These are phyloP conservation scores for Agrypnia vestita DNA, from an alignment of 1,140 invertebrate species.

Conservation along the genomic window DNA sequence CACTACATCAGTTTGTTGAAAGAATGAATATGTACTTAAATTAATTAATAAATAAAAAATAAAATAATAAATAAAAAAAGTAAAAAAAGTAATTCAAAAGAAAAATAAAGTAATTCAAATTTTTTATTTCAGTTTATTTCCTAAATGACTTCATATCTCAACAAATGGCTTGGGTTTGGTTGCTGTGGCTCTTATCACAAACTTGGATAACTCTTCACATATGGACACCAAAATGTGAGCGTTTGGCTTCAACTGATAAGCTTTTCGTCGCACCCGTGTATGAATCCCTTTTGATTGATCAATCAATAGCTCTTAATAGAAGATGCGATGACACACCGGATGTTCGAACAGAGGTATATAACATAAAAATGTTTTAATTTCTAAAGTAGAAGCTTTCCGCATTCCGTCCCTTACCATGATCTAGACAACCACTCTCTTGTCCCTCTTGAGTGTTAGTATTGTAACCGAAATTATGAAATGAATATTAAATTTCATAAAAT, in stretches of 20 bases:
- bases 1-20: too few relatives aligned
- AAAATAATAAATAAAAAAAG: too few relatives aligned
- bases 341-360: conserved; percentile 88
- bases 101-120: too few relatives aligned
- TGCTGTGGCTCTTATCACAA: conserved; percentile 95
- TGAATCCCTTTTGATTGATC: conserved; percentile 93
- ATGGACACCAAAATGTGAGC: conserved; percentile 97
- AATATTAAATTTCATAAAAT: too few relatives aligned
- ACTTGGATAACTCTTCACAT: conserved; percentile 97
- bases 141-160: conserved; percentile 89
- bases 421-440: too few relatives aligned
- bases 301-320: conserved; percentile 95
- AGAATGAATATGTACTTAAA: too few relatives aligned
- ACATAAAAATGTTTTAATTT: background rate
- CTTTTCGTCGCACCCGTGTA: conserved; percentile 97
- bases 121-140: conserved; percentile 77
- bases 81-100: too few relatives aligned
- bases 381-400: too few relatives aligned
- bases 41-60: too few relatives aligned
- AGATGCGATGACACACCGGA: conserved; percentile 94
- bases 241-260: conserved; percentile 96
- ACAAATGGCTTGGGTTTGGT: conserved; percentile 94
- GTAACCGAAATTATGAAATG: too few relatives aligned
- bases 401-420: too few relatives aligned
- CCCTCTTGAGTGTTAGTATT: too few relatives aligned